These are phyloP conservation scores for Pteronura brasiliensis DNA, from an alignment of 2,113 vertebrate species.

Conservation along the genomic window DNA sequence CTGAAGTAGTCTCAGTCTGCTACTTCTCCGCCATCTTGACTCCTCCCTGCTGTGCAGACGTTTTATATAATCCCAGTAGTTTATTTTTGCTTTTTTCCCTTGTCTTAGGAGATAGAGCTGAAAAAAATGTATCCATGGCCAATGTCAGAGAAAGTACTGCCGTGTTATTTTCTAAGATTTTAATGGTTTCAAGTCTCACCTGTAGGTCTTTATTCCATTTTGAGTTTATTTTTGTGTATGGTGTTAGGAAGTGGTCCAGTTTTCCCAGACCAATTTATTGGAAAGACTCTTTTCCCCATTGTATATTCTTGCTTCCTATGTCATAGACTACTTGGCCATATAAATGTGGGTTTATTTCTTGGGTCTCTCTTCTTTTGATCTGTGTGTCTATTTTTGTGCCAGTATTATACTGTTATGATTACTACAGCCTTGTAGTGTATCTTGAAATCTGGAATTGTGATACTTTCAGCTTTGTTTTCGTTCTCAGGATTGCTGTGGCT, in stretches of 20 bases:
- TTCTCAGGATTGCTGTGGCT: too few relatives aligned
- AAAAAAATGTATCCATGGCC: background rate
- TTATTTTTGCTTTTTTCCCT: background rate
- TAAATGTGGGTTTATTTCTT: background rate
- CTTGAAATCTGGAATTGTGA: background rate
- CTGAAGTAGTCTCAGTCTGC: too few relatives aligned
- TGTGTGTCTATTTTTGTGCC: background rate
- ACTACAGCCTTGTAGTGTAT: background rate
- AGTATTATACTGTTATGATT: background rate
- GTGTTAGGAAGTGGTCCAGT: background rate
- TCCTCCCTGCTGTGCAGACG: too few relatives aligned
- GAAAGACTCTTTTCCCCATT: background rate
- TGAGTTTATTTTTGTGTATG: background rate
- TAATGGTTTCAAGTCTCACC: background rate
- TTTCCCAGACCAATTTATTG: background rate
- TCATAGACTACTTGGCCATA: background rate
- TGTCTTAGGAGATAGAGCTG: background rate
- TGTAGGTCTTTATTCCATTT: background rate
- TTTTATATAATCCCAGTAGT: background rate
- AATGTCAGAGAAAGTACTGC: background rate
- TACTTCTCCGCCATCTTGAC: too few relatives aligned
- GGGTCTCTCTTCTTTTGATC: background rate
- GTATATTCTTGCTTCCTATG: background rate
- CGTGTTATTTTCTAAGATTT: background rate
- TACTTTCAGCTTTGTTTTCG: background rate